Evolutionary conservation across 2,113 vertebrate genomes (phyloP).

Genomic region (Regulus satrapa): DNA sequence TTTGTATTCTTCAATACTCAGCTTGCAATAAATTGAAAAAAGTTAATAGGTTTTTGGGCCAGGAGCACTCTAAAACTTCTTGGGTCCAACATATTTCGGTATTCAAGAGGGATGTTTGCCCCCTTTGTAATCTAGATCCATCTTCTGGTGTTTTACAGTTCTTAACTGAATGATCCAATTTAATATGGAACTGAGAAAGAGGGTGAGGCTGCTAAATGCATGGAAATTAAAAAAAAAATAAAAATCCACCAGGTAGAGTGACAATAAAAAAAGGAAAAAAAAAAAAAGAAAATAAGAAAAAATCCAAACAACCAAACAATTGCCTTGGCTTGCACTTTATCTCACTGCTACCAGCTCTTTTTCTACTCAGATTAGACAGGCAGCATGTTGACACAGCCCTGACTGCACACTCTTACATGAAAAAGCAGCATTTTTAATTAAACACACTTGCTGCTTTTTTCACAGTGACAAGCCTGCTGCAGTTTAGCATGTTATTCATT

Average conservation of each 20-base stretch:
- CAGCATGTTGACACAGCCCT: neutral
- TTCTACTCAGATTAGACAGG: neutral
- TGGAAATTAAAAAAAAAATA: neutral
- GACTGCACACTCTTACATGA: neutral
- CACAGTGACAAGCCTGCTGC: neutral
- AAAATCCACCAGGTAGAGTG: neutral
- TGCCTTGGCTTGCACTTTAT: slow-evolving; percentile 18
- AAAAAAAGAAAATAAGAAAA: accelerated
- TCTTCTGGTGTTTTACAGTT: neutral
- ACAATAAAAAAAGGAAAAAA: neutral
- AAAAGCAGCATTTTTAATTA: slow-evolving; percentile 37
- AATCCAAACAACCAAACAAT: neutral
- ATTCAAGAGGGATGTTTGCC: neutral
- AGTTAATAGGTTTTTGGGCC: neutral
- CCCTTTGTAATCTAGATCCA: neutral
- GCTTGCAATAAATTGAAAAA: neutral
- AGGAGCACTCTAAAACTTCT: neutral
- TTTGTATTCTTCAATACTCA: neutral
- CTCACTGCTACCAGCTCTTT: neutral
- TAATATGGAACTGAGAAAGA: neutral
- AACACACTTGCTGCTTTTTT: neutral
- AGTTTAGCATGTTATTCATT: neutral
- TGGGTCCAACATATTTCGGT: neutral
- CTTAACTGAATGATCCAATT: neutral
- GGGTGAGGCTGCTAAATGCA: neutral